phyloP scores from a whole-genome alignment of 2,797 vertebrate genomes.

The Eulemur rubriventer region DNA sequence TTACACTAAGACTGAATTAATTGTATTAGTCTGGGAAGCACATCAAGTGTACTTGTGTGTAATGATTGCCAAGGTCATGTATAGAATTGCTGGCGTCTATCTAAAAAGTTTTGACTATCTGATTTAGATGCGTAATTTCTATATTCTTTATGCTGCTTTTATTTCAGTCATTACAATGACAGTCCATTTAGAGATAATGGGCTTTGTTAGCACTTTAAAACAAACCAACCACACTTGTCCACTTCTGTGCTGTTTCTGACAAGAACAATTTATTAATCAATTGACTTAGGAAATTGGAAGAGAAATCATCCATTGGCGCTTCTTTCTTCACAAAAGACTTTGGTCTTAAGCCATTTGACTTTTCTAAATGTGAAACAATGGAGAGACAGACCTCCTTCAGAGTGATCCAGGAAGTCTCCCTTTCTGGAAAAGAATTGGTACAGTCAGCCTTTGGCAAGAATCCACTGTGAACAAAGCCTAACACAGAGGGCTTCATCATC shows the following conservation, averaged over 20 bases:
- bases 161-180: slow-evolving; percentile 24
- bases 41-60: neutral
- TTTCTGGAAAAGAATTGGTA: slow-evolving; percentile 24
- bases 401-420: neutral
- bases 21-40: slow-evolving; percentile 25
- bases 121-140: slow-evolving; percentile 51
- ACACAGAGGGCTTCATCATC: neutral
- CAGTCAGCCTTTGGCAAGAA: slow-evolving; percentile 13
- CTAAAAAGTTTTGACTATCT: slow-evolving; percentile 46
- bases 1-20: slow-evolving; percentile 15
- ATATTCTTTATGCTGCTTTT: slow-evolving; percentile 37
- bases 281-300: neutral
- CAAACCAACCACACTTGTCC: neutral
- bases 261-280: slow-evolving; percentile 33
- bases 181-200: slow-evolving; percentile 52
- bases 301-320: neutral
- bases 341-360: slow-evolving; percentile 39
- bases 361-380: neutral
- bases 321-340: slow-evolving; percentile 37
- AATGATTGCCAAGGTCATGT: slow-evolving; percentile 26
- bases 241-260: slow-evolving; percentile 1
- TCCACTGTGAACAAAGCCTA: slow-evolving; percentile 46
- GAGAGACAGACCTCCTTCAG: slow-evolving; percentile 37
- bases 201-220: slow-evolving; percentile 58
- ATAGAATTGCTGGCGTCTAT: slow-evolving; percentile 46